These are phyloP conservation scores for Scaptomyza reducta DNA, from an alignment of 2,888 invertebrate species.

Conservation along the genomic window DNA sequence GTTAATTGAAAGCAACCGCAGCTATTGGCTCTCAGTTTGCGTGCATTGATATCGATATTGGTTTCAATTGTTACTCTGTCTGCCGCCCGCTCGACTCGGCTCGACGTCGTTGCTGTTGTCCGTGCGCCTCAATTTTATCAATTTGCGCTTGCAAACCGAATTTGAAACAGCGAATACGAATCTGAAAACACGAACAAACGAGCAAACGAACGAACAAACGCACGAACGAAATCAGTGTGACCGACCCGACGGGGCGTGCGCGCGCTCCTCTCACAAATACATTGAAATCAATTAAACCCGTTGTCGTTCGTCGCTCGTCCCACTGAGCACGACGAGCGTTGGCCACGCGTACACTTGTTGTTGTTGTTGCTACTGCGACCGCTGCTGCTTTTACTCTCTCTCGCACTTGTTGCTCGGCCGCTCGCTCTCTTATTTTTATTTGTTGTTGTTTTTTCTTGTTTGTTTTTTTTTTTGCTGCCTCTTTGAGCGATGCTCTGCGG, in stretches of 20 bases:
- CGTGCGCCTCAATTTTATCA: conserved; percentile 48
- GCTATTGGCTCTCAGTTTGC: conserved; percentile 15
- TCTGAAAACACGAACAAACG: conserved; percentile 33
- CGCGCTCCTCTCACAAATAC: conserved; percentile 59
- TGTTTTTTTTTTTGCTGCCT: conserved; percentile 21
- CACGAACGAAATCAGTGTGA: conserved; percentile 37
- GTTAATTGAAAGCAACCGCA: conserved; percentile 32
- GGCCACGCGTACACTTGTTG: conserved; percentile 73
- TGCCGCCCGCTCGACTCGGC: conserved; percentile 12
- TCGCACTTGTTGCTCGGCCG: conserved; percentile 16
- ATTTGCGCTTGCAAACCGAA: conserved; percentile 66
- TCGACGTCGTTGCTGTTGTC: conserved; percentile 1
- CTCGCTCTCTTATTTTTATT: conserved; percentile 19
- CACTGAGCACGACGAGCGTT: conserved; percentile 39
- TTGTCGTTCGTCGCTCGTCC: conserved; percentile 46
- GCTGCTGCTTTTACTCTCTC: conserved; percentile 18
- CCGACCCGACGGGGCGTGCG: conserved; percentile 27
- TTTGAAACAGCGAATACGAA: conserved; percentile 41
- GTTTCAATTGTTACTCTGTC: conserved; percentile 31
- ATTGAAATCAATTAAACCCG: conserved; percentile 71
- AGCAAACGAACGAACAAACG: conserved; percentile 34
- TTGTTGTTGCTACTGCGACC: conserved; percentile 36
- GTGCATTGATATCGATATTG: conserved; percentile 46
- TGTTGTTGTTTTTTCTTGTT: conserved; percentile 17
- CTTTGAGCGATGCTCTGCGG: conserved; percentile 34